Conservation (phyloP, 2,888 invertebrate species). For the Galerucella calmariensis region DNA sequence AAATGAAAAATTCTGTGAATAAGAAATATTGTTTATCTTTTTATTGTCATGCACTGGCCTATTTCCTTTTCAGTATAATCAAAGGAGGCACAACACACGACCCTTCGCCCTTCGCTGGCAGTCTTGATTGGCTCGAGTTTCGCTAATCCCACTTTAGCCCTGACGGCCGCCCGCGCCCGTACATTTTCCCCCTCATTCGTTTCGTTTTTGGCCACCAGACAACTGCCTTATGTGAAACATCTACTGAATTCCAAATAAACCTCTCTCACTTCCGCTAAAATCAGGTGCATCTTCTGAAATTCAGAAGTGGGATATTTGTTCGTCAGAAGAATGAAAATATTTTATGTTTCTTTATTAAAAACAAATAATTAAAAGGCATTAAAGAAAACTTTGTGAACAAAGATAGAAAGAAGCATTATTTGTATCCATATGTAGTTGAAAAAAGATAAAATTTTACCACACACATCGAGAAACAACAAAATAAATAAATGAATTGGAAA, state of each 20-base stretch:
- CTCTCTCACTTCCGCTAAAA: slow-evolving; percentile 14
- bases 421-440: too few species aligned
- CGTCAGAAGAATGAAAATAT: not conserved
- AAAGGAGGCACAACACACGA: slow-evolving; percentile 52
- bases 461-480: too few species aligned
- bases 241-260: slow-evolving; percentile 20
- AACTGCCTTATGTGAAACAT: slow-evolving; percentile 49
- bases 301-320: slow-evolving; percentile 15
- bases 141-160: slow-evolving; percentile 77
- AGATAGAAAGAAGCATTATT: too few species aligned
- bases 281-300: slow-evolving; percentile 25
- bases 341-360: not conserved
- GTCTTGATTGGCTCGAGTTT: slow-evolving; percentile 78
- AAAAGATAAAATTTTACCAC: too few species aligned
- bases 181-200: slow-evolving; percentile 51
- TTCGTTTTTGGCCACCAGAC: slow-evolving; percentile 43
- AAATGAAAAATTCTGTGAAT: too few species aligned
- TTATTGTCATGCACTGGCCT: slow-evolving; percentile 10
- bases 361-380: too few species aligned
- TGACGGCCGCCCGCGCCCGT: slow-evolving; percentile 72
- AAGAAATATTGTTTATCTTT: not conserved
- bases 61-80: slow-evolving; percentile 47
- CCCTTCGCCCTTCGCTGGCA: slow-evolving; percentile 56
- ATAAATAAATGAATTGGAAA: too few species aligned
- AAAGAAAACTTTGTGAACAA: too few species aligned